A percentile compares a stretch with the other conserved stretches of the same genome.
Conservation (phyloP, 2,888 invertebrate genomes). For the Leptopilina syphax region DNA sequence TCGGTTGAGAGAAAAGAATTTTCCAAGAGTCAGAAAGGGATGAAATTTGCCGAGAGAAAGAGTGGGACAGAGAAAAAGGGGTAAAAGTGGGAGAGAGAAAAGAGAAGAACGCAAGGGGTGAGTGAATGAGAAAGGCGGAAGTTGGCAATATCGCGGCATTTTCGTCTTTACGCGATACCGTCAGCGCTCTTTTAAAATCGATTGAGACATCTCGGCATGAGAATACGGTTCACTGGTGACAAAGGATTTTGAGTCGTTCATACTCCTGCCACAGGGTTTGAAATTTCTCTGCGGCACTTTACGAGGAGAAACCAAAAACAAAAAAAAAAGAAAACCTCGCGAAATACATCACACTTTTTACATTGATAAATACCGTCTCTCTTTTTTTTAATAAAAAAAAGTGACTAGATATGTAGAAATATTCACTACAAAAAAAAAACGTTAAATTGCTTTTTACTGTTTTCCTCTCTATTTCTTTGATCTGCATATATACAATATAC, state of each 20-base stretch:
- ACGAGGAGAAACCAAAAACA: neutral
- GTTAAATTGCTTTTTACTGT: neutral
- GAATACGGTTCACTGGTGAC: conserved; percentile 46
- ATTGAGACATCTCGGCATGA: conserved; percentile 40
- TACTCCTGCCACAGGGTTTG: conserved; percentile 35
- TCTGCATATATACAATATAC: neutral
- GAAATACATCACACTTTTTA: too few relatives aligned
- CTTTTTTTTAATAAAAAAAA: neutral
- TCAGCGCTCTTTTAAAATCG: conserved; percentile 59
- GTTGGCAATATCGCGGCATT: conserved; percentile 60
- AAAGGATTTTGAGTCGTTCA: conserved; percentile 46
- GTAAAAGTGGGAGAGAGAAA: conserved; percentile 30
- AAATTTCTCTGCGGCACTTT: conserved; percentile 40
- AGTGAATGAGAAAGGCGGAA: conserved; percentile 52
- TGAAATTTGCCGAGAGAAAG: too few relatives aligned
- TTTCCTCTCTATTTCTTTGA: neutral
- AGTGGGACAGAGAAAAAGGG: too few relatives aligned
- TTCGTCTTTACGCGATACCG: conserved; percentile 57
- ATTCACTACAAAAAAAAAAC: neutral
- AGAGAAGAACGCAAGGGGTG: conserved; percentile 9
- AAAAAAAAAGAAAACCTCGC: neutral
- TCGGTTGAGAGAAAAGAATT: conserved; percentile 49
- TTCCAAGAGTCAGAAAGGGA: conserved; percentile 36
- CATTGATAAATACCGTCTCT: neutral
- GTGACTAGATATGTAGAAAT: neutral